phyloP scores from a whole-genome alignment of 2,888 invertebrate species.

The Alviniconcha strummeri region DNA sequence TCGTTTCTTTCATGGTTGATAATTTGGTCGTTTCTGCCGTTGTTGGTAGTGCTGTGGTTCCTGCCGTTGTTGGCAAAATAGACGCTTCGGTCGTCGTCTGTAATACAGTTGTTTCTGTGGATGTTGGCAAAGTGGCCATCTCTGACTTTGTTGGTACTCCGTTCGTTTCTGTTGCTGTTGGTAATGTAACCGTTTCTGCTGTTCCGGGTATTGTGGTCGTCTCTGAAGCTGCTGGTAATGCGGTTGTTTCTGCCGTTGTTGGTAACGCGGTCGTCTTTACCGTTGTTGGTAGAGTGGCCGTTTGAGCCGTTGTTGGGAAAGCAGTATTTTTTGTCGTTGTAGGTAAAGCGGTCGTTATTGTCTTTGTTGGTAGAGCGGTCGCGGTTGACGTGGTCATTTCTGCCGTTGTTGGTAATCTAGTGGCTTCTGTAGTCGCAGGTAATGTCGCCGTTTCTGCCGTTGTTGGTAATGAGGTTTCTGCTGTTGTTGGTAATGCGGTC shows the following conservation, averaged over 20 bases:
- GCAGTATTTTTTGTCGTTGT: conserved; percentile 17
- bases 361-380: not conserved
- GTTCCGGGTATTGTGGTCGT: not conserved
- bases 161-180: not conserved
- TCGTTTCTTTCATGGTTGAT: not conserved
- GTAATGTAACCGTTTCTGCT: not conserved
- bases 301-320: conserved; percentile 11
- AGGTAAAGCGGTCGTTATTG: not conserved
- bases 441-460: not conserved
- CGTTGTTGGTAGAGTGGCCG: conserved; percentile 3
- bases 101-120: not conserved
- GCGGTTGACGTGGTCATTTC: not conserved
- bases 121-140: not conserved
- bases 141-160: not conserved
- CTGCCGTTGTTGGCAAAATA: not conserved
- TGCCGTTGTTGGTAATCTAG: not conserved
- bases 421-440: not conserved
- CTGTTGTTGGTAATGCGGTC: not conserved
- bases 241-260: conserved; percentile 16
- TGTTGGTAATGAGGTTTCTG: not conserved
- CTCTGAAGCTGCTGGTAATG: not conserved
- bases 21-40: not conserved
- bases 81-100: not conserved
- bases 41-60: not conserved
- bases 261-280: conserved; percentile 7